phyloP scores from a whole-genome alignment of 1,140 invertebrate genomes.

The Galleria mellonella region DNA sequence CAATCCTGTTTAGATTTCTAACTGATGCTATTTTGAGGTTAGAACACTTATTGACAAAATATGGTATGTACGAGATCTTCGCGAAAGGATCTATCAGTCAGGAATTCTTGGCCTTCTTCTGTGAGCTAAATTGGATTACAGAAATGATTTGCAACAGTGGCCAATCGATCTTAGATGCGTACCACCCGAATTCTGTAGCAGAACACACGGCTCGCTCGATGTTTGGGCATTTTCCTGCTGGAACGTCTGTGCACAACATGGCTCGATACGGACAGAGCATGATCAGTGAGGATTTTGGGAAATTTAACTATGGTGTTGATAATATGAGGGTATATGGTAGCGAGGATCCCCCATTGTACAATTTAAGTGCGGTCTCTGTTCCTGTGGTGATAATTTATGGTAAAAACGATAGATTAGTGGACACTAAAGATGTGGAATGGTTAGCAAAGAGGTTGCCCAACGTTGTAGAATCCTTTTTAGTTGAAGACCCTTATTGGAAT shows the following conservation, averaged over 20 bases:
- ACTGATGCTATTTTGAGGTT: conserved; percentile 7
- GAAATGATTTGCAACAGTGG: conserved; percentile 19
- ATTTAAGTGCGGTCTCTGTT: conserved; percentile 66
- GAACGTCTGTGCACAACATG: conserved; percentile 81
- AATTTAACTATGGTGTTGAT: conserved; percentile 73
- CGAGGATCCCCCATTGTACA: conserved; percentile 66
- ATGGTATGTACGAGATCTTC: conserved; percentile 29
- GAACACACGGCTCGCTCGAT: conserved; percentile 20
- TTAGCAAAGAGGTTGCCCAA: conserved; percentile 32
- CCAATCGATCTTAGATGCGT: conserved; percentile 18
- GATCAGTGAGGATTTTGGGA: conserved; percentile 43
- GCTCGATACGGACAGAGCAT: conserved; percentile 77
- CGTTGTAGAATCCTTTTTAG: conserved; percentile 30
- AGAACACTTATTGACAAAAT: conserved; percentile 11
- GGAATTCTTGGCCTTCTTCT: conserved; percentile 30
- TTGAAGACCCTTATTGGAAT: conserved; percentile 47
- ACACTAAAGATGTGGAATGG: conserved; percentile 42
- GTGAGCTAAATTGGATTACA: conserved; percentile 18
- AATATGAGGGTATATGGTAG: conserved; percentile 71
- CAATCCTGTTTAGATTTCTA: conserved; percentile 19
- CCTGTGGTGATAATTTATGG: conserved; percentile 56
- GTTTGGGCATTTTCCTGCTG: conserved; percentile 81
- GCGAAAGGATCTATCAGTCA: conserved; percentile 26
- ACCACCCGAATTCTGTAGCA: conserved; percentile 33
- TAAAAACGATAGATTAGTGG: conserved; percentile 44